Evolutionary conservation across 2,888 invertebrate species (phyloP).

Genomic region (Watsonalla cultraria): DNA sequence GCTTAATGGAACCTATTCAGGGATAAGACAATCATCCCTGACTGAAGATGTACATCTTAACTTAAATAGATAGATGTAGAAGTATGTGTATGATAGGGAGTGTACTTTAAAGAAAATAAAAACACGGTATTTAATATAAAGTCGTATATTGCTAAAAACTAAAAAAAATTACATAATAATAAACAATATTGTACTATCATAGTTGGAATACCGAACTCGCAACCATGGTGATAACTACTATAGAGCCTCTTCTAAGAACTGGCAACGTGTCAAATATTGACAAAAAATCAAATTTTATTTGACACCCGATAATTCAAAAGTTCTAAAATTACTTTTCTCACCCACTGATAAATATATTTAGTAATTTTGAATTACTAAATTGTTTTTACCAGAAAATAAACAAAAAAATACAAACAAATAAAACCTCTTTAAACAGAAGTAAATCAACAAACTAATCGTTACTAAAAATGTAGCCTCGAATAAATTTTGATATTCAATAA

Average conservation of each 20-base stretch:
- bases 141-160: conserved; percentile 28
- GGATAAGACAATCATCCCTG: too few species aligned
- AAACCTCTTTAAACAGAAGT: neutral
- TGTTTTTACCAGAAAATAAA: neutral
- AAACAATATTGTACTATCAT: conserved; percentile 29
- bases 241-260: conserved; percentile 3
- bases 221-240: conserved; percentile 10
- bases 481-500: neutral
- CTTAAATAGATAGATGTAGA: too few species aligned
- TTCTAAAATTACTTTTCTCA: neutral
- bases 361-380: neutral
- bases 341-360: neutral
- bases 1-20: too few species aligned
- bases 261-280: neutral
- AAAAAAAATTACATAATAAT: conserved; percentile 16
- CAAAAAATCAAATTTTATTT: neutral
- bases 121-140: conserved; percentile 11
- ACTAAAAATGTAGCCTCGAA: neutral
- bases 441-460: neutral
- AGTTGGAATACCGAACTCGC: conserved; percentile 8
- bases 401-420: neutral
- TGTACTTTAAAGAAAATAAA: conserved; percentile 12
- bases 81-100: neutral
- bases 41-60: too few species aligned
- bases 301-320: neutral